Conservation (phyloP, 2,797 vertebrate species). For the Mormyrops attenuatus region DNA sequence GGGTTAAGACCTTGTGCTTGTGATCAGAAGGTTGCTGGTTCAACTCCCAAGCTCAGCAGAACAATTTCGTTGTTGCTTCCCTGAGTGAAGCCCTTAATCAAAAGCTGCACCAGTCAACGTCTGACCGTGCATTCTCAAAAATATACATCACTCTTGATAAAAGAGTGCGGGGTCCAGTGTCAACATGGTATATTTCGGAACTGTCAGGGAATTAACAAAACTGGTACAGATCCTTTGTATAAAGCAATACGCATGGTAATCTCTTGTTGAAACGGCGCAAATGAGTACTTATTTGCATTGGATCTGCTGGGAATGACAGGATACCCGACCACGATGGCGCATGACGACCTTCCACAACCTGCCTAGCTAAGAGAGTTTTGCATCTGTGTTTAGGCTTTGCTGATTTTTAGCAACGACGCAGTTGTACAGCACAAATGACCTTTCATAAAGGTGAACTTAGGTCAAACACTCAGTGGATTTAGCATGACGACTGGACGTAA, state of each 20-base stretch:
- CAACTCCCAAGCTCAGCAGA: background rate
- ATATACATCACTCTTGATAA: background rate
- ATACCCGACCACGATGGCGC: background rate
- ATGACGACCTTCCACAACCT: background rate
- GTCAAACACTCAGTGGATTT: background rate
- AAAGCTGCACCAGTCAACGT: background rate
- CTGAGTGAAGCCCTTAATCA: background rate
- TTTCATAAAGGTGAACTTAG: background rate
- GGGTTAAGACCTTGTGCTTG: background rate
- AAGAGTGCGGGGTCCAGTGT: background rate
- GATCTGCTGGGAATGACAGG: background rate
- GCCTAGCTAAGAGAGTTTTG: background rate
- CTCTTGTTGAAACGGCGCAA: background rate
- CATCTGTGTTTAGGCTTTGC: background rate
- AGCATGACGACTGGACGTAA: background rate
- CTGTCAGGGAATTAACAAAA: background rate
- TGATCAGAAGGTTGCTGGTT: background rate
- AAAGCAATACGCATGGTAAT: background rate
- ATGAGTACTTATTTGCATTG: background rate
- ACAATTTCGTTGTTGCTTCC: background rate
- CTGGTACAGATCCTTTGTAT: background rate
- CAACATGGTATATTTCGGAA: background rate
- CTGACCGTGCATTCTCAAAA: background rate
- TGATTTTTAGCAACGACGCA: background rate
- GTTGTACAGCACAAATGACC: background rate